Evolutionary conservation across 2,113 vertebrate species (phyloP).

Genomic region (Regulus satrapa): DNA sequence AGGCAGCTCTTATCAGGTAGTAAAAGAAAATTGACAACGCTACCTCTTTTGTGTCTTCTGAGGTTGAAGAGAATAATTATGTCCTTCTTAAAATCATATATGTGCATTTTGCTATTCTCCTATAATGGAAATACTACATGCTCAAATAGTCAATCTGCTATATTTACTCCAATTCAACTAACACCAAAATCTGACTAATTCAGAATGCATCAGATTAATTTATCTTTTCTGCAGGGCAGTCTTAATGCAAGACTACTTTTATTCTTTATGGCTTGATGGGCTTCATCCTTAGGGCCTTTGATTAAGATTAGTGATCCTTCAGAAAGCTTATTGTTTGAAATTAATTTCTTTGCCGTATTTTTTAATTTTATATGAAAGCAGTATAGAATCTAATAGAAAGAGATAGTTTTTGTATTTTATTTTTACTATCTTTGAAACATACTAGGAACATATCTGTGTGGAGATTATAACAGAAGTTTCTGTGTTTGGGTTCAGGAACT

Average conservation of each 20-base stretch:
- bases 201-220: conserved; percentile 39
- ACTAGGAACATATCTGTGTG: not conserved
- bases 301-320: conserved; percentile 17
- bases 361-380: not conserved
- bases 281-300: not conserved
- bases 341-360: not conserved
- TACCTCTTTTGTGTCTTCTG: not conserved
- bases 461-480: not conserved
- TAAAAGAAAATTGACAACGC: not conserved
- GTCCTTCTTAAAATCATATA: not conserved
- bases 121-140: not conserved
- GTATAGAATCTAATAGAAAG: not conserved
- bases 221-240: conserved; percentile 3
- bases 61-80: not conserved
- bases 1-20: not conserved
- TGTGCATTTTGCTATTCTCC: not conserved
- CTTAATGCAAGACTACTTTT: not conserved
- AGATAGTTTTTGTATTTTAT: not conserved
- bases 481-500: not conserved
- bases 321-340: conserved; percentile 32
- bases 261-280: not conserved
- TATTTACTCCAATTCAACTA: conserved; percentile 13
- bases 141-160: not conserved
- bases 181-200: conserved; percentile 31
- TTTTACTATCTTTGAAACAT: not conserved